Conservation (phyloP, 2,113 vertebrate genomes). For the Monopterus albus region DNA sequence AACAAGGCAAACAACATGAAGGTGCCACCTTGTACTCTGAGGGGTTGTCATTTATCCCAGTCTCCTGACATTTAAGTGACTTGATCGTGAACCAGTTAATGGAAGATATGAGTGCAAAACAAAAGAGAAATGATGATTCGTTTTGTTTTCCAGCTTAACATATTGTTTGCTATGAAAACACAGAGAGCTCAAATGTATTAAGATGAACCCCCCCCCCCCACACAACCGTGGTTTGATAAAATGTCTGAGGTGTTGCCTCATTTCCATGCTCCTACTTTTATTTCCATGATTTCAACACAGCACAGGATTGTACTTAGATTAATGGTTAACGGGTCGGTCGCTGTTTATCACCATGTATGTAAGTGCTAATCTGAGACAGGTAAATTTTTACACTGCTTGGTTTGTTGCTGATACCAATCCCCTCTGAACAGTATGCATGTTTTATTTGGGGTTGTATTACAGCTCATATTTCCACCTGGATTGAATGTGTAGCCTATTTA, state of each 20-base stretch:
- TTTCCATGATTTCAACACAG: conserved; percentile 47
- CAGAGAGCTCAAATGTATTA: no score
- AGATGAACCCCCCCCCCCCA: no score
- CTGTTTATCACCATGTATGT: conserved; percentile 28
- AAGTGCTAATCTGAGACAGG: neutral
- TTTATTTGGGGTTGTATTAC: conserved; percentile 19
- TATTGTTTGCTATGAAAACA: no score
- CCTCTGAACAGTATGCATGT: conserved; percentile 27
- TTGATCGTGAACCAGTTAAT: neutral
- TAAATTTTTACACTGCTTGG: conserved; percentile 24
- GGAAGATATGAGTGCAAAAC: no score
- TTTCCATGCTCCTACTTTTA: conserved; percentile 31
- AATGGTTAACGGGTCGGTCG: conserved; percentile 45
- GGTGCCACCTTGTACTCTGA: neutral
- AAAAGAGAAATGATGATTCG: no score
- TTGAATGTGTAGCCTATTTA: neutral
- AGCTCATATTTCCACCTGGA: conserved; percentile 12
- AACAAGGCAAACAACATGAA: neutral
- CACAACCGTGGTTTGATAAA: conserved; percentile 51
- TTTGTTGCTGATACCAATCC: conserved; percentile 32
- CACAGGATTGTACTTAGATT: conserved; percentile 30
- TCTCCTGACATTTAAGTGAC: neutral
- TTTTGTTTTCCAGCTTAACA: no score
- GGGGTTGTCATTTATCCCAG: neutral
- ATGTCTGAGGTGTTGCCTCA: conserved; percentile 28